phyloP scores from a whole-genome alignment of 1,140 invertebrate species.

The Saxidomus purpurata region DNA sequence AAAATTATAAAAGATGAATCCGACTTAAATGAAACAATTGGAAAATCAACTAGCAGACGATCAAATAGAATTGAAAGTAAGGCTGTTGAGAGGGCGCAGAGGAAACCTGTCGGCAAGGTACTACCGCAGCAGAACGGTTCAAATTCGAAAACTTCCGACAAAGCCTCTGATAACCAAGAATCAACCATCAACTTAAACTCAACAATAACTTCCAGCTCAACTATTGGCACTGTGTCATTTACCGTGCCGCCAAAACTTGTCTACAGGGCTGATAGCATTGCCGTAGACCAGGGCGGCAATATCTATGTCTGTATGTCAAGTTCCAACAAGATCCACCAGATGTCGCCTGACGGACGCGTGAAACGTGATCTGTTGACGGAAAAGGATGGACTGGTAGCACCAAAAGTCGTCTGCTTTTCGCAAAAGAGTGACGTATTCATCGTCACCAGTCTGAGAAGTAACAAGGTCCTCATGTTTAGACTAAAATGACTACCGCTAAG shows the following conservation, averaged over 20 bases:
- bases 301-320: conserved; percentile 54
- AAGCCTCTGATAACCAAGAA: not conserved
- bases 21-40: conserved; percentile 40
- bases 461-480: conserved; percentile 58
- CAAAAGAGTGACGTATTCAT: conserved; percentile 44
- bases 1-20: not conserved
- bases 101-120: conserved; percentile 39
- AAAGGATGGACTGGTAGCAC: conserved; percentile 49
- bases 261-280: conserved; percentile 51
- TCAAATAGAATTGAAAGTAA: conserved; percentile 12
- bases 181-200: conserved; percentile 1
- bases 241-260: conserved; percentile 39
- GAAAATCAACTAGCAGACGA: not conserved
- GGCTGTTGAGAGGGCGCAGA: conserved; percentile 47
- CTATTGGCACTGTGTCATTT: conserved; percentile 32
- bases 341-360: conserved; percentile 58
- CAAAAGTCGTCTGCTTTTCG: conserved; percentile 54
- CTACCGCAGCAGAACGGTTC: not conserved
- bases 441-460: conserved; percentile 51
- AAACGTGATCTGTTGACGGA: conserved; percentile 53
- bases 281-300: conserved; percentile 33
- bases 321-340: conserved; percentile 54
- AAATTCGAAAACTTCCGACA: not conserved
- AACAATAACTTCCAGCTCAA: conserved; percentile 45
- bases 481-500: conserved; percentile 35